Evolutionary conservation across 2,888 invertebrate species (phyloP), one percentile per base, ranked within the genome.

Genomic region (Caenorhabditis sp.): DNA sequence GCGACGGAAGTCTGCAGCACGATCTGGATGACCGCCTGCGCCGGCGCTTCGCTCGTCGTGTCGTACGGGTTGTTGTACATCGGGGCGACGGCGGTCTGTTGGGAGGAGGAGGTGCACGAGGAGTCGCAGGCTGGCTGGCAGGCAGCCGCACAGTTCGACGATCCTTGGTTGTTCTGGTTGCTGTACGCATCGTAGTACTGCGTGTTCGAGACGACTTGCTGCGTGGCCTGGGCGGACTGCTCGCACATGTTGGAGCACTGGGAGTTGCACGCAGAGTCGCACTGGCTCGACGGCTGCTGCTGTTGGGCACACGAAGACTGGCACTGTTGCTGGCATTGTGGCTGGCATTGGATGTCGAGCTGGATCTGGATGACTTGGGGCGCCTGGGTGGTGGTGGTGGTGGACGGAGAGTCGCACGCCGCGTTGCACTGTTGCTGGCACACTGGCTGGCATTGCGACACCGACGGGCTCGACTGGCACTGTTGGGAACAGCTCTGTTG

Each of bases 321-420:
- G 39, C 82, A 82, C 37, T 74, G 61, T 52, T 79, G 76, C 61
- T 82, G 79, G 75, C 82, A 82, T 56, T 79, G 79, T 45, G 80
- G 80, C 56, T 75, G 68, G 58, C 82, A 82, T 52, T 80, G 45
- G 43, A 77, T 62, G 30, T 77, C 68, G 48, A 81, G 73, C 20
- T 70, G 59, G 46, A 81, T 73, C 53, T 76, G 50, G 30, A 77
- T 46, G 13, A 66, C 63, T 59, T 70, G 70, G 32, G 76, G 75
- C 0, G 70, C 74, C 39, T 74, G 74, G 30, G 74, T 74, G 43
- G 74, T 73, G 17, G n/a, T n/a, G n/a, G 76, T 68, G 20, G n/a
- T n/a, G n/a, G 77, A 46, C 37, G 61, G 63, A 35, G 55, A 8
- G 53, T 52, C 59, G 59, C 74, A 78, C 37, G 68, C 65, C 41